Base-by-base conservation (phyloP, 2,888 invertebrate species). In the Tenthredo notha region DNA sequence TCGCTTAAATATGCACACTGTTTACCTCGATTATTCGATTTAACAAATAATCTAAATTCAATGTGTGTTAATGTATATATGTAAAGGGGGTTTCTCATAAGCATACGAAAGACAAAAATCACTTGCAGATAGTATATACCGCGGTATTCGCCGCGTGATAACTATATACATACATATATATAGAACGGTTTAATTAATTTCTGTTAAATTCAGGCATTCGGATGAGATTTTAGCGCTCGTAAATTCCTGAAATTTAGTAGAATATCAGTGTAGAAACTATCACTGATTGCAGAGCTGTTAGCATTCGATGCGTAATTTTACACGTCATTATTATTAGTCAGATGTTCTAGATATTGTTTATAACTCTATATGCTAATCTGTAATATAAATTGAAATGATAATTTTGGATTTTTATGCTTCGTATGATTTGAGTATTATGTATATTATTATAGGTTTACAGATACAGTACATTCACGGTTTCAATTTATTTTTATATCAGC, bases 1-100 rank as follows among this genome's bases (percentile, higher is more conserved):
- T 86, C 82, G 82, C 85, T 85, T 86, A 85, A 85, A 88, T 86
- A 86, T 85, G 87, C 87, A 87, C 86, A 50, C 58, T 61, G 58
- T 80, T 58, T 61, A 80, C 50, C 33, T 80, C 40, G 83, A 67
- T 83, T 47, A 70, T 83, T 83, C 67, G 47, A 83, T n/a, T 25
- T 61, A 10, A 47, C 33, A 83, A 83, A 83, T 50, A 83, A 80
- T 47, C 43, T 83, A 37, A 61, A 80, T 80, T 61, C 40, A 61
- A 58, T 61, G 58, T 61, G 33, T 61, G 9, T 61, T 40, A 80
- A 40, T 80, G 40, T 18, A 58, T 37, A 18, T 21, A 54, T 54
- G 40, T 50, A 33, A 18, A 77, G 77, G 54, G 80, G 80, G 80
- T 37, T 80, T 61, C 21, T 80, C 58, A 40, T 21, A 25, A 58